phyloP scores from a whole-genome alignment of 2,113 vertebrate species.

The Lethenteron camtschaticum region DNA sequence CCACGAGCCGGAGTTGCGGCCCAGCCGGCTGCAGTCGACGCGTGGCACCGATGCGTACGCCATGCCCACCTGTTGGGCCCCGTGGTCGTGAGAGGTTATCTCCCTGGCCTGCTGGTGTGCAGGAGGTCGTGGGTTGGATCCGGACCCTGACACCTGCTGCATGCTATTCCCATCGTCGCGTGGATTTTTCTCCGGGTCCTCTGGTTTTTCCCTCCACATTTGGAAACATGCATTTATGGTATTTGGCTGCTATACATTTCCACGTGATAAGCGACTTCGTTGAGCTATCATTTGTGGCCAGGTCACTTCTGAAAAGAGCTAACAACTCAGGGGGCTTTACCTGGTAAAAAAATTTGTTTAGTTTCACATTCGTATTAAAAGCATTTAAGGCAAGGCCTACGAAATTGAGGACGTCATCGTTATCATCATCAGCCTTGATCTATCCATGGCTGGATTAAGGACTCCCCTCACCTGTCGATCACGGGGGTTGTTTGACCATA shows the following conservation, averaged over 20 bases:
- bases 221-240: background rate
- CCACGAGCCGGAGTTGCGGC: background rate
- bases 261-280: no score
- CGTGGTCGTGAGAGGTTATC: background rate
- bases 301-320: no score
- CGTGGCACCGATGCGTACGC: constrained; percentile 2
- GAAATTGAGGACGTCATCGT: no score
- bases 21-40: background rate
- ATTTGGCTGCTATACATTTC: background rate
- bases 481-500: no score
- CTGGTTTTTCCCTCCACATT: background rate
- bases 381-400: no score
- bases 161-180: background rate
- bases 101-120: background rate
- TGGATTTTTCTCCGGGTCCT: background rate
- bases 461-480: no score
- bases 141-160: background rate
- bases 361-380: no score
- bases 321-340: no score
- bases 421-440: no score
- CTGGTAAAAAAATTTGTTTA: no score
- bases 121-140: background rate
- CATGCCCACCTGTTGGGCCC: background rate
- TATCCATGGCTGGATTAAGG: no score
- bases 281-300: no score